Percentiles rank a stretch among this genome's conserved stretches.
phyloP scores from a whole-genome alignment of 1,140 invertebrate genomes.

The Chironomus tepperi region DNA sequence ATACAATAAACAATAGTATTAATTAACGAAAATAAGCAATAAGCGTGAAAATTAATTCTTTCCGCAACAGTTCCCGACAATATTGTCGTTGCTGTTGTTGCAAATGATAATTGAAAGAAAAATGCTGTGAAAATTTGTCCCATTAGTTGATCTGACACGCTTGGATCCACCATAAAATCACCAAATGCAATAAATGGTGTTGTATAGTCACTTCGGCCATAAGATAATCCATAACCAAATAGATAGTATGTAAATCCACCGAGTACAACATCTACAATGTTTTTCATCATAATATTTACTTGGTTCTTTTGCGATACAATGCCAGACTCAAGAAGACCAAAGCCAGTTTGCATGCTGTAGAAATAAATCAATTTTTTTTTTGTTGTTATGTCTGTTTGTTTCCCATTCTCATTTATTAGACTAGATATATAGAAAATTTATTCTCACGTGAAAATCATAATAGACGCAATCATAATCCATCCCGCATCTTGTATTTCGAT shows the following conservation, averaged over 20 bases:
- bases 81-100: slow-evolving; percentile 85
- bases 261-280: slow-evolving; percentile 83
- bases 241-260: slow-evolving; percentile 89
- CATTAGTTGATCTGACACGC: slow-evolving; percentile 57
- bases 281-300: slow-evolving; percentile 97
- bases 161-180: slow-evolving; percentile 61
- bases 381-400: background rate
- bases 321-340: slow-evolving; percentile 85
- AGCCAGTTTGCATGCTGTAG: slow-evolving; percentile 85
- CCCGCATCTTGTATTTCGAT: slow-evolving; percentile 73
- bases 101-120: slow-evolving; percentile 80
- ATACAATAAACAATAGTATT: slow-evolving; percentile 89
- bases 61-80: slow-evolving; percentile 83
- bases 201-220: slow-evolving; percentile 57
- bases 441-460: slow-evolving; percentile 81
- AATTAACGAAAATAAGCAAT: slow-evolving; percentile 79
- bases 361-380: background rate
- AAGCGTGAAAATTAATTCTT: slow-evolving; percentile 81
- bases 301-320: slow-evolving; percentile 90
- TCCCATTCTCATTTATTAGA: background rate
- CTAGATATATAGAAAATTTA: background rate
- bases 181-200: slow-evolving; percentile 69
- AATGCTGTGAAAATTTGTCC: slow-evolving; percentile 73
- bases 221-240: slow-evolving; percentile 88
- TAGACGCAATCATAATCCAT: slow-evolving; percentile 87